Conservation (phyloP, 2,888 invertebrate species). For the Trimorus sp. region DNA sequence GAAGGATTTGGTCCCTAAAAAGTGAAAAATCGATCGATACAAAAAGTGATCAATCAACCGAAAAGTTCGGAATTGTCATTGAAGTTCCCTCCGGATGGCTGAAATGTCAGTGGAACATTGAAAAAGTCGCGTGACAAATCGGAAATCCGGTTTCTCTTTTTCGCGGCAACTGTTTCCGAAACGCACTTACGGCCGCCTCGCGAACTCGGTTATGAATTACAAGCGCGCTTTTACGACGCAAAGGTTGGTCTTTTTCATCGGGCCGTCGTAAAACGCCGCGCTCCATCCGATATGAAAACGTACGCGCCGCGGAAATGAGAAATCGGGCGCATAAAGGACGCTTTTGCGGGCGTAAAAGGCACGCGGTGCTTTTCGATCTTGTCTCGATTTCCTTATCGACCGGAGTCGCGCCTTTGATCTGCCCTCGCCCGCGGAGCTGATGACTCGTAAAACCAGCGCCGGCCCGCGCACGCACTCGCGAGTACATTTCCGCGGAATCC, state of each 20-base stretch:
- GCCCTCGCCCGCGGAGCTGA: slow-evolving; percentile 33
- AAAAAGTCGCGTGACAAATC: too few relatives aligned
- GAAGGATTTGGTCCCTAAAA: too few relatives aligned
- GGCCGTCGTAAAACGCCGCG: slow-evolving; percentile 38
- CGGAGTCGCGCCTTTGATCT: slow-evolving; percentile 51
- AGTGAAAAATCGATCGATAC: too few relatives aligned
- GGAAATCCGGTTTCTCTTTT: too few relatives aligned
- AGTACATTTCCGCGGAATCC: slow-evolving; percentile 38
- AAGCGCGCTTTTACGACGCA: slow-evolving; percentile 25
- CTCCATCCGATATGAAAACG: slow-evolving; percentile 42
- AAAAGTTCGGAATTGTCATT: too few relatives aligned
- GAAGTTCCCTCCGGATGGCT: too few relatives aligned
- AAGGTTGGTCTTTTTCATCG: slow-evolving; percentile 41
- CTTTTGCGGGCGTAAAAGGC: slow-evolving; percentile 39
- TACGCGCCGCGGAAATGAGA: slow-evolving; percentile 54
- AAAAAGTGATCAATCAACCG: too few relatives aligned
- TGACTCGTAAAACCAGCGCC: slow-evolving; percentile 57
- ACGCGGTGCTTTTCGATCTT: slow-evolving; percentile 59
- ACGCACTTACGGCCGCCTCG: not conserved
- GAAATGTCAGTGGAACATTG: too few relatives aligned
- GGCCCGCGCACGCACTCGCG: slow-evolving; percentile 33
- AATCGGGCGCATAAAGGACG: slow-evolving; percentile 54
- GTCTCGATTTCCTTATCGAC: slow-evolving; percentile 66
- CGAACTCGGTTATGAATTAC: slow-evolving; percentile 37
- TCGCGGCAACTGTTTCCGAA: too few relatives aligned